phyloP scores from a whole-genome alignment of 2,797 vertebrate species.

The Pterois miles region DNA sequence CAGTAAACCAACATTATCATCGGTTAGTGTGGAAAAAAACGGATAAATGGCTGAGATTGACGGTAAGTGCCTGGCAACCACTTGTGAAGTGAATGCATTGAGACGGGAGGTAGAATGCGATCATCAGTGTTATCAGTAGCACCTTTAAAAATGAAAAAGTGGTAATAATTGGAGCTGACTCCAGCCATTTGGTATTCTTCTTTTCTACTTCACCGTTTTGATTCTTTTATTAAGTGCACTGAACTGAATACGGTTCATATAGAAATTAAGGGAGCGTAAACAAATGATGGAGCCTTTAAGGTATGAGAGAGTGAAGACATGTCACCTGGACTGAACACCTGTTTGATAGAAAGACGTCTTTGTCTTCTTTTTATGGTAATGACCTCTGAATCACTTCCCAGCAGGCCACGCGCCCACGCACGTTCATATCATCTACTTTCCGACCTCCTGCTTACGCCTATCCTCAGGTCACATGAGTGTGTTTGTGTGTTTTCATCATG shows the following conservation, averaged over 20 bases:
- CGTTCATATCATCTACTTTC: slow-evolving; percentile 25
- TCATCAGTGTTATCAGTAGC: no score
- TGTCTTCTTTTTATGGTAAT: slow-evolving; percentile 82
- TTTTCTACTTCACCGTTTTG: not conserved
- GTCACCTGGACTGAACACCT: slow-evolving; percentile 66
- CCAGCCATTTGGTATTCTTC: not conserved
- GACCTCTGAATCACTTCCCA: slow-evolving; percentile 79
- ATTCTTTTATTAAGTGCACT: not conserved
- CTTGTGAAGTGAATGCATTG: no score
- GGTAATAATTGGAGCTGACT: not conserved
- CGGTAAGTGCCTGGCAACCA: no score
- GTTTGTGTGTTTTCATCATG: not conserved
- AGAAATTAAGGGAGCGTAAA: slow-evolving; percentile 30
- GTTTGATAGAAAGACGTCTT: slow-evolving; percentile 72
- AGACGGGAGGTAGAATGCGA: no score
- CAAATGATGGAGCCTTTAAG: slow-evolving; percentile 31
- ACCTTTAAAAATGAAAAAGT: not conserved
- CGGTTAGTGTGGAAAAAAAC: no score
- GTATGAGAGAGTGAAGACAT: slow-evolving; percentile 22
- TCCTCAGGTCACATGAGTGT: slow-evolving; percentile 27
- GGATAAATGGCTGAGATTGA: no score
- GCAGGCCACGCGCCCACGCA: slow-evolving; percentile 57
- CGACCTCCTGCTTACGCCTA: slow-evolving; percentile 23
- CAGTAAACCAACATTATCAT: no score
- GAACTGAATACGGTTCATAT: not conserved